phyloP scores from a whole-genome alignment of 2,888 invertebrate genomes.

The Trimorus sp. region DNA sequence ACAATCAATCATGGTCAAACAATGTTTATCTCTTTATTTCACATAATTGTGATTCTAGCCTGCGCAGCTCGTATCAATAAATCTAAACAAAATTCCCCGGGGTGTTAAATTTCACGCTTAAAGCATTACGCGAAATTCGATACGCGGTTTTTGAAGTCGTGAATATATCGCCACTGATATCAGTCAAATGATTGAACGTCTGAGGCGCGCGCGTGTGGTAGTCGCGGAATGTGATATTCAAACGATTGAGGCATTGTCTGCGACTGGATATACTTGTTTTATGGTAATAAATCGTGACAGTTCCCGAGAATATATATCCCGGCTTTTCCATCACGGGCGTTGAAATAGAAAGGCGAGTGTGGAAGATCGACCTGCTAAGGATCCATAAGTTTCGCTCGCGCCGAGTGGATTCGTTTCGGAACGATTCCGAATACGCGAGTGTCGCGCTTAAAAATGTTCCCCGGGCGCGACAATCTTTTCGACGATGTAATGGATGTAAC shows the following conservation, averaged over 20 bases:
- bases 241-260: conserved; percentile 54
- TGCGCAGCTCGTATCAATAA: not conserved
- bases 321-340: conserved; percentile 21
- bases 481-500: no score
- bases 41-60: no score
- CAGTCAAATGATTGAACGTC: conserved; percentile 42
- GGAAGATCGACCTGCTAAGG: conserved; percentile 61
- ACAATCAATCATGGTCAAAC: no score
- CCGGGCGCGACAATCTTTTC: no score
- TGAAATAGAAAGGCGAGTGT: conserved; percentile 54
- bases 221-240: conserved; percentile 51
- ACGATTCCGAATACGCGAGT: not conserved
- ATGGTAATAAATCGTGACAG: conserved; percentile 57
- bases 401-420: conserved; percentile 67
- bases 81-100: conserved; percentile 18
- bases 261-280: conserved; percentile 51
- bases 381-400: conserved; percentile 65
- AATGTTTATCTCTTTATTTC: no score
- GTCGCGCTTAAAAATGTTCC: no score
- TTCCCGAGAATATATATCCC: conserved; percentile 26
- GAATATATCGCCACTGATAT: conserved; percentile 35
- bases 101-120: conserved; percentile 19
- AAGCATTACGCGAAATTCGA: conserved; percentile 27
- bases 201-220: conserved; percentile 16
- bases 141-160: conserved; percentile 25